Percentiles rank a stretch among this genome's conserved stretches.
phyloP scores from a whole-genome alignment of 2,888 invertebrate genomes.

The Graphium colonna region DNA sequence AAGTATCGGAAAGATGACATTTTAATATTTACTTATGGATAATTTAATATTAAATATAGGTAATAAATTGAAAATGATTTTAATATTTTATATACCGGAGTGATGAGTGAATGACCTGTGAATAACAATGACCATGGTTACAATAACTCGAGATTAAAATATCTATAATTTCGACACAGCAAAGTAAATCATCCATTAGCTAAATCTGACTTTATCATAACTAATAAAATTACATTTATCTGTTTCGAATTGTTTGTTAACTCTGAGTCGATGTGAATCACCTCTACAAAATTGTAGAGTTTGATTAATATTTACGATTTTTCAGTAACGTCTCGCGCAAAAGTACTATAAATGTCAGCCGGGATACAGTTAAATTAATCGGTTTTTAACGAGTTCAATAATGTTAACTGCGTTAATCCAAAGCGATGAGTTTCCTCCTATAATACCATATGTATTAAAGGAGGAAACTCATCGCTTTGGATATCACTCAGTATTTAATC shows the following conservation, averaged over 20 bases:
- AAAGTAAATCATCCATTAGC: neutral
- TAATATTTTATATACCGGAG: too few species aligned
- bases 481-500: too few species aligned
- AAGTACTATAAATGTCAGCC: neutral
- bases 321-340: slow-evolving; percentile 25
- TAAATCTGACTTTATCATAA: neutral
- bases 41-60: too few species aligned
- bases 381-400: neutral
- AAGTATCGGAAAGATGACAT: too few species aligned
- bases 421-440: neutral
- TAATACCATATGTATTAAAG: too few species aligned
- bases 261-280: slow-evolving; percentile 51
- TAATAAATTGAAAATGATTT: too few species aligned
- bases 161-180: too few species aligned
- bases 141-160: too few species aligned
- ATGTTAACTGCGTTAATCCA: neutral
- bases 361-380: neutral
- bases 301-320: slow-evolving; percentile 44
- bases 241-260: slow-evolving; percentile 45
- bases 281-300: slow-evolving; percentile 47
- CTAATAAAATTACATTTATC: neutral
- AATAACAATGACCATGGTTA: too few species aligned
- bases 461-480: too few species aligned
- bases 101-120: too few species aligned
- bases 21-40: too few species aligned